Conservation (phyloP, 2,797 vertebrate genomes). For the Clarias fuscus region DNA sequence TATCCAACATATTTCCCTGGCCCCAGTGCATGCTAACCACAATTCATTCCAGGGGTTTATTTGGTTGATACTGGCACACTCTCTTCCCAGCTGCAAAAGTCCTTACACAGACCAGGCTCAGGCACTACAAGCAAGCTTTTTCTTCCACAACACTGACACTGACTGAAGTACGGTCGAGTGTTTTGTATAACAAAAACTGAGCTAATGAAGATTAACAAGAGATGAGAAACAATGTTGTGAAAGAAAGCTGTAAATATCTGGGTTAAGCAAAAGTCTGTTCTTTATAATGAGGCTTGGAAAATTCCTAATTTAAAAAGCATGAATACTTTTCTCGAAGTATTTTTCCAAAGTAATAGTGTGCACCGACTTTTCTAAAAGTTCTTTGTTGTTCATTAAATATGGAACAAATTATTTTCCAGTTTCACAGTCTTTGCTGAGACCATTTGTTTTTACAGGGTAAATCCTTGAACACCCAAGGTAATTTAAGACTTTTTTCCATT, state of each 20-base stretch:
- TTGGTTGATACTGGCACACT: slow-evolving; percentile 65
- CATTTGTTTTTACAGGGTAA: slow-evolving; percentile 12
- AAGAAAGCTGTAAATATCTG: slow-evolving; percentile 31
- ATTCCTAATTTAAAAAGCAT: slow-evolving; percentile 32
- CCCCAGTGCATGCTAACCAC: slow-evolving; percentile 62
- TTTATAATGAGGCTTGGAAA: slow-evolving; percentile 35
- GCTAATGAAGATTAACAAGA: slow-evolving; percentile 41
- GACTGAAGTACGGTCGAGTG: slow-evolving; percentile 8
- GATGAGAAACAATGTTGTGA: slow-evolving; percentile 36
- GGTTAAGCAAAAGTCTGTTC: slow-evolving; percentile 24
- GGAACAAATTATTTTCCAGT: slow-evolving; percentile 39
- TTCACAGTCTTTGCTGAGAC: not conserved
- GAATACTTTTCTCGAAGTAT: slow-evolving; percentile 25
- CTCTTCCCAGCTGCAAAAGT: slow-evolving; percentile 65
- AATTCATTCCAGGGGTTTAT: slow-evolving; percentile 63
- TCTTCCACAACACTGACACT: slow-evolving; percentile 42
- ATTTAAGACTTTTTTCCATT: not conserved
- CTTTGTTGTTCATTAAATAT: slow-evolving; percentile 9
- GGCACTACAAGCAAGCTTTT: slow-evolving; percentile 42
- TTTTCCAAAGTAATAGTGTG: slow-evolving; percentile 33
- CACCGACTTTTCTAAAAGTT: slow-evolving; percentile 1
- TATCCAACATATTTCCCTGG: slow-evolving; percentile 52
- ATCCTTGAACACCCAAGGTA: not conserved
- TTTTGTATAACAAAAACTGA: slow-evolving; percentile 47
- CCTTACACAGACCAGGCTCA: slow-evolving; percentile 59